Conservation (phyloP, 2,888 invertebrate species). For the Orchesella flavescens region DNA sequence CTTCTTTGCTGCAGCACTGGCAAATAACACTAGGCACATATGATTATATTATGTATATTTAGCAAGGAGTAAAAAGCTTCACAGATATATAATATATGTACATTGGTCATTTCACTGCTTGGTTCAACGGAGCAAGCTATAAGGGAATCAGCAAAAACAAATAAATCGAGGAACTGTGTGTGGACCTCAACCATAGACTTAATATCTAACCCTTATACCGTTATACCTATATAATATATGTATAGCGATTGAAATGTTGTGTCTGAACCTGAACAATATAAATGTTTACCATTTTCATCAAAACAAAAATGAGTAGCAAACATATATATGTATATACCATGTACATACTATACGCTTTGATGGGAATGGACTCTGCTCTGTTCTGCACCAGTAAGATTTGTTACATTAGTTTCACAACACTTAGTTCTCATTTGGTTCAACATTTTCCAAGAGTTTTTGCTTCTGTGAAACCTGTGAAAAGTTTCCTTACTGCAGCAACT, state of each 20-base stretch:
- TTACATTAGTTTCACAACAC: too few species aligned
- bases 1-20: not conserved
- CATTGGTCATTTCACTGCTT: slow-evolving; percentile 59
- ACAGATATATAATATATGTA: not conserved
- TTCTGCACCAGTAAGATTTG: too few species aligned
- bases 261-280: not conserved
- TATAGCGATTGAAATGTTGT: not conserved
- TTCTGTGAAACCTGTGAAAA: too few species aligned
- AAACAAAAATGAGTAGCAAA: not conserved
- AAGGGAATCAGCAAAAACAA: slow-evolving; percentile 59
- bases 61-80: not conserved
- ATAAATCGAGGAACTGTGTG: slow-evolving; percentile 39
- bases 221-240: too few species aligned
- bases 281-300: not conserved
- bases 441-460: too few species aligned
- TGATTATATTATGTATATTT: not conserved
- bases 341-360: not conserved
- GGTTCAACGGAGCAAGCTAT: slow-evolving; percentile 61
- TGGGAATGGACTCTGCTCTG: too few species aligned
- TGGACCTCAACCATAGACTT: not conserved
- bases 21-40: not conserved
- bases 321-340: not conserved
- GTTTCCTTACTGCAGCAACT: too few species aligned
- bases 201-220: too few species aligned
- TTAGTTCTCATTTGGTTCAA: too few species aligned